These are phyloP conservation scores for Stichodactyla helianthus DNA, from an alignment of 64 coral and sea anemone species.

Conservation along the genomic window DNA sequence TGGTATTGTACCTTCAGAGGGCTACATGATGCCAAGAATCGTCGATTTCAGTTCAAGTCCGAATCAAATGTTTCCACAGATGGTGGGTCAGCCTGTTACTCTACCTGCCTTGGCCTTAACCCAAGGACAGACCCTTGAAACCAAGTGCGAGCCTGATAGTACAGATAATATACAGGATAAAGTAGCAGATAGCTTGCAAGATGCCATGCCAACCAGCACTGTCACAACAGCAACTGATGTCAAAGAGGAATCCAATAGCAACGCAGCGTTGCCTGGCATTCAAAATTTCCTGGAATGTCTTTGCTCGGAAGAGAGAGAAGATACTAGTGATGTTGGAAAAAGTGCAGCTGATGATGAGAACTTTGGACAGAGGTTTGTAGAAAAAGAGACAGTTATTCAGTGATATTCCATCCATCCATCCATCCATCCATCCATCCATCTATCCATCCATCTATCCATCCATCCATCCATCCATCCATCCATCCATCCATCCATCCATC, in stretches of 20 bases:
- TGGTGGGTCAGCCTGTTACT: background rate
- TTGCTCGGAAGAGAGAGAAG: background rate
- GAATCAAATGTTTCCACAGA: background rate
- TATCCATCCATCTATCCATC: no score
- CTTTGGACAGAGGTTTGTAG: background rate
- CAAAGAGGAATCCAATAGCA: background rate
- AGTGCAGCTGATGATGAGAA: background rate
- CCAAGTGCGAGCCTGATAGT: background rate
- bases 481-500: no score
- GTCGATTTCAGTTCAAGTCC: background rate
- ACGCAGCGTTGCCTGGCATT: background rate
- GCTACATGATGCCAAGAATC: slow-evolving; percentile 20
- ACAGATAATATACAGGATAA: background rate
- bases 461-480: no score
- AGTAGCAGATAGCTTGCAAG: background rate
- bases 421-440: no score
- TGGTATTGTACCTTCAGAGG: background rate
- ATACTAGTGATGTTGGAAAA: background rate
- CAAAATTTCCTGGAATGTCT: background rate
- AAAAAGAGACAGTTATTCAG: background rate
- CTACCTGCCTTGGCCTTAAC: background rate
- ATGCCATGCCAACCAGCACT: background rate
- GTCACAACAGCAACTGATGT: background rate
- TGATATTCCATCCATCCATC: no score
- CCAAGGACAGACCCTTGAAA: background rate